A percentile compares a stretch with the other conserved stretches of the same genome.
phyloP scores from a whole-genome alignment of 2,888 invertebrate species.

The Erebia epiphron region DNA sequence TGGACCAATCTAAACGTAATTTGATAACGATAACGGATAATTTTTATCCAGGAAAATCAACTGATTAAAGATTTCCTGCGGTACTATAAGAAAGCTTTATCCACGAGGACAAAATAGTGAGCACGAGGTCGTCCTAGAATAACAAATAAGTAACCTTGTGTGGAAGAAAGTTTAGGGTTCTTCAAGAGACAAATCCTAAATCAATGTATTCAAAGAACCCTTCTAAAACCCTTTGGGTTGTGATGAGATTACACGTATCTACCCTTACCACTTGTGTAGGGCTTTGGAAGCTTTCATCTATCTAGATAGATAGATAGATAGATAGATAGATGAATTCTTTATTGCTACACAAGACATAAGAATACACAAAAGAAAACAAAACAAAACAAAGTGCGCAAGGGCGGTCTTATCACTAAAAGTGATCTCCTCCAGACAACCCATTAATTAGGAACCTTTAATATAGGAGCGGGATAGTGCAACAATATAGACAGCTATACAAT shows the following conservation, averaged over 20 bases:
- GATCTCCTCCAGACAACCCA: no score
- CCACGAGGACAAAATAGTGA: not conserved
- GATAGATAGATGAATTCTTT: no score
- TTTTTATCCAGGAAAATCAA: not conserved
- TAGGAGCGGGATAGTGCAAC: no score
- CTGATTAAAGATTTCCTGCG: not conserved
- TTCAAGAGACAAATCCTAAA: constrained; percentile 31
- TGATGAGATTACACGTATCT: constrained; percentile 40
- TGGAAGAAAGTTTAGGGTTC: constrained; percentile 1
- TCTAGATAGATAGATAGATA: no score
- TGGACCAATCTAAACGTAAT: no score
- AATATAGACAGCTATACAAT: no score
- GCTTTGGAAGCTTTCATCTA: constrained; percentile 31
- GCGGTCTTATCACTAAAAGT: no score
- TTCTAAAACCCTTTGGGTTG: constrained; percentile 32
- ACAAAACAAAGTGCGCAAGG: no score
- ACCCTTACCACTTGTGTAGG: constrained; percentile 37
- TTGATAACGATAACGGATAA: not conserved
- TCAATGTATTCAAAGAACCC: constrained; percentile 33
- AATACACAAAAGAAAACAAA: no score
- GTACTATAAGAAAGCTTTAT: not conserved
- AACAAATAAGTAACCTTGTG: not conserved
- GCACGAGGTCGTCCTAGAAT: not conserved
- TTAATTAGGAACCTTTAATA: no score
- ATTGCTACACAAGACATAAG: no score